phyloP scores from a whole-genome alignment of 2,113 vertebrate species.

The Dendropsophus ebraccatus region DNA sequence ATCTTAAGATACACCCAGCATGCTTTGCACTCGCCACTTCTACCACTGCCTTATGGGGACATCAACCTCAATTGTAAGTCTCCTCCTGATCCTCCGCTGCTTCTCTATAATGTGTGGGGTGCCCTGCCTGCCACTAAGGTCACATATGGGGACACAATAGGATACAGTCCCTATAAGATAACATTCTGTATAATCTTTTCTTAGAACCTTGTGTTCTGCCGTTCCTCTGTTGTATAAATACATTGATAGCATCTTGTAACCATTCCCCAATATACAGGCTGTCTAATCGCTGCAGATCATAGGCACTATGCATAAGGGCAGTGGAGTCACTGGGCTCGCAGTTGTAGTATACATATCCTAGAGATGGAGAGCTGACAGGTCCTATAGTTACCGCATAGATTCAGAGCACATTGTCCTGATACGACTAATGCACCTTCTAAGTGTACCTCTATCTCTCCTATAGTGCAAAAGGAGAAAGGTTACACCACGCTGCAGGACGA shows the following conservation, averaged over 20 bases:
- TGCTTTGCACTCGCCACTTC: constrained; percentile 86
- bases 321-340: too few relatives aligned
- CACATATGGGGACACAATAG: background rate
- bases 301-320: too few relatives aligned
- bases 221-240: too few relatives aligned
- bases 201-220: too few relatives aligned
- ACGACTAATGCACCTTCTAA: background rate
- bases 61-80: constrained; percentile 80
- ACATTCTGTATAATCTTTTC: too few relatives aligned
- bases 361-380: too few relatives aligned
- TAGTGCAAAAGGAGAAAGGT: constrained; percentile 87
- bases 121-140: background rate
- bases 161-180: too few relatives aligned
- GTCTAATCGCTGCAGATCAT: background rate
- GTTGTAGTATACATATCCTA: too few relatives aligned
- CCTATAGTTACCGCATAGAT: too few relatives aligned
- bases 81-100: background rate
- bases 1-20: constrained; percentile 92
- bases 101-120: background rate
- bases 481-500: constrained; percentile 92
- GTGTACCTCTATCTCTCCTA: background rate
- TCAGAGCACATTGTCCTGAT: too few relatives aligned
- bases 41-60: constrained; percentile 88
- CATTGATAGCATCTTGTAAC: too few relatives aligned
- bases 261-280: too few relatives aligned